phyloP scores from a whole-genome alignment of 2,113 vertebrate species.

The Archilochus colubris region DNA sequence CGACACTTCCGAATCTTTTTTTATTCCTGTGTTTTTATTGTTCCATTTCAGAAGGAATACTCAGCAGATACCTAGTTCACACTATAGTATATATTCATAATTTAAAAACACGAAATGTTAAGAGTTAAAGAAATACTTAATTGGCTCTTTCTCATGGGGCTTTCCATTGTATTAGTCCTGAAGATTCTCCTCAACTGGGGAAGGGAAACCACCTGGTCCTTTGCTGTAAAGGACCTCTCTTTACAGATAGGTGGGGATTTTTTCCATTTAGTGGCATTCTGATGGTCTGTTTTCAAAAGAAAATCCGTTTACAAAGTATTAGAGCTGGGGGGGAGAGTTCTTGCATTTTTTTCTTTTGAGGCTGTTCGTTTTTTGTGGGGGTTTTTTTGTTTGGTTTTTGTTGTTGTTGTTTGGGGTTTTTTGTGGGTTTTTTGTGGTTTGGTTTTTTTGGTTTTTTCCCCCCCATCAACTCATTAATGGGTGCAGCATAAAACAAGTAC shows the following conservation, averaged over 20 bases:
- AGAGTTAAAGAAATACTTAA: neutral
- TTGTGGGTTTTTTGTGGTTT: too few relatives aligned
- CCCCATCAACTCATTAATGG: neutral
- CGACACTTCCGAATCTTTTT: constrained; percentile 10
- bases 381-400: too few relatives aligned
- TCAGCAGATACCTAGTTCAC: neutral
- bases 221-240: neutral
- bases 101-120: neutral
- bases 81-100: neutral
- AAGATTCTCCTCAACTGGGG: neutral
- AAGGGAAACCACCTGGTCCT: neutral
- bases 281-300: neutral
- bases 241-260: neutral
- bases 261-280: neutral
- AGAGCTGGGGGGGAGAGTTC: neutral
- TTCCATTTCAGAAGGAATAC: neutral
- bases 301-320: neutral
- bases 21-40: neutral
- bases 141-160: neutral
- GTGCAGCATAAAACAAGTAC: neutral
- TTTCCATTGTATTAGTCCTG: neutral
- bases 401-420: too few relatives aligned
- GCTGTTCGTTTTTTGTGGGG: too few relatives aligned
- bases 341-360: too few relatives aligned
- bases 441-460: neutral